phyloP scores from a whole-genome alignment of 2,888 invertebrate genomes.

The Oasisia sp. region DNA sequence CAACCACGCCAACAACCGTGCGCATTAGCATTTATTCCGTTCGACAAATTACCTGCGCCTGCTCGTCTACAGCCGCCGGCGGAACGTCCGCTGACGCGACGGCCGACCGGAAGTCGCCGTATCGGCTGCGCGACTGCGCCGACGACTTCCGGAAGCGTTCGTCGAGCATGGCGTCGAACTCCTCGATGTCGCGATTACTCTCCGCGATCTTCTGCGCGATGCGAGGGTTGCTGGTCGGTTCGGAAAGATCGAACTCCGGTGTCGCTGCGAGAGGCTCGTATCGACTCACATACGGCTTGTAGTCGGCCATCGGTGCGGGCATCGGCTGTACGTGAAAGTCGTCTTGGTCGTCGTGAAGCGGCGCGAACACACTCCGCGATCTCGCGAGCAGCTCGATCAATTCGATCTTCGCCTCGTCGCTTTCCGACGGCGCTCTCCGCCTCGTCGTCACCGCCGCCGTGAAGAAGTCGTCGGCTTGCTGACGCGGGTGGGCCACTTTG shows the following conservation, averaged over 20 bases:
- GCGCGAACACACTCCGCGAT: neutral
- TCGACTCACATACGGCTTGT: neutral
- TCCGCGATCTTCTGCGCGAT: neutral
- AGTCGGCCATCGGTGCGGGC: neutral
- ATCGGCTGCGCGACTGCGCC: neutral
- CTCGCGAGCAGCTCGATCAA: neutral
- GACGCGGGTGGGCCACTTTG: neutral
- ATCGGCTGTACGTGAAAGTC: neutral
- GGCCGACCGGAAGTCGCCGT: neutral
- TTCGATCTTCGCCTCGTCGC: neutral
- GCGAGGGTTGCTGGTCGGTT: neutral
- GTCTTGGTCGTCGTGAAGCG: constrained; percentile 7
- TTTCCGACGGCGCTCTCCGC: neutral
- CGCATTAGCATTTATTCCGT: neutral
- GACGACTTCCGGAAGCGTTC: neutral
- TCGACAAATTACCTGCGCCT: neutral
- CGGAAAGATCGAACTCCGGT: neutral
- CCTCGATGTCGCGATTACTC: neutral
- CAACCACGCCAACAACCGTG: constrained; percentile 17
- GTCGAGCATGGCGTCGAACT: constrained; percentile 3
- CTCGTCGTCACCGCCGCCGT: neutral
- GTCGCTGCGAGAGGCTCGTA: neutral
- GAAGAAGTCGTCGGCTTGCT: neutral
- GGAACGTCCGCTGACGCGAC: neutral
- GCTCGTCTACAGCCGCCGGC: neutral